phyloP scores from a whole-genome alignment of 2,888 invertebrate species.

The Quadroppia sp. region DNA sequence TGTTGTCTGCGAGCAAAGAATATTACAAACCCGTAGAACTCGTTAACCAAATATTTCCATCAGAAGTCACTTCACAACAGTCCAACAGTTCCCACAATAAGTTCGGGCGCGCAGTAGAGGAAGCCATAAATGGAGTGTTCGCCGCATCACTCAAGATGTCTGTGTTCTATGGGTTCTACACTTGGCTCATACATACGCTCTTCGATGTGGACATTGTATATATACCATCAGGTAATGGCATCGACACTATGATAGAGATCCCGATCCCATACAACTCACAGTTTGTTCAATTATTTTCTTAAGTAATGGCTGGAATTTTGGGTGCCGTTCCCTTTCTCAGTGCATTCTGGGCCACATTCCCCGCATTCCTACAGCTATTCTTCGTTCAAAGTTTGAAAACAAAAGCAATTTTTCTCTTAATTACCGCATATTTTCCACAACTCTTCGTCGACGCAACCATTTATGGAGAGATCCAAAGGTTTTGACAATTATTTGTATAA shows the following conservation, averaged over 20 bases:
- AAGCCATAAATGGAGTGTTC: slow-evolving; percentile 88
- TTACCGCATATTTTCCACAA: slow-evolving; percentile 82
- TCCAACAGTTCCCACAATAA: slow-evolving; percentile 32
- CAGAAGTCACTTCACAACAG: slow-evolving; percentile 35
- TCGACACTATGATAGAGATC: too few relatives aligned
- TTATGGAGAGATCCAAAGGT: slow-evolving; percentile 96
- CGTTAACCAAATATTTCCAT: slow-evolving; percentile 60
- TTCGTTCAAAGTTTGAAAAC: slow-evolving; percentile 73
- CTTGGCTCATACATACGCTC: slow-evolving; percentile 92
- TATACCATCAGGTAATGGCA: slow-evolving; percentile 73
- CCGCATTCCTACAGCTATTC: slow-evolving; percentile 92
- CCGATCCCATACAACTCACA: neutral
- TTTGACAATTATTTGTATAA: slow-evolving; percentile 51
- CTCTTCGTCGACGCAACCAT: slow-evolving; percentile 91
- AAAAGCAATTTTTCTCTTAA: slow-evolving; percentile 72
- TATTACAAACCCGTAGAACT: slow-evolving; percentile 90
- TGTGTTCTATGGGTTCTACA: slow-evolving; percentile 94
- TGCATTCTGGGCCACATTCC: slow-evolving; percentile 90
- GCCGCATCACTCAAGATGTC: slow-evolving; percentile 95
- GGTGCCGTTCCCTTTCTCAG: slow-evolving; percentile 95
- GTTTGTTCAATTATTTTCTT: slow-evolving; percentile 50
- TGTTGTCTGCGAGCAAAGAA: slow-evolving; percentile 76
- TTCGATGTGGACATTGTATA: slow-evolving; percentile 86
- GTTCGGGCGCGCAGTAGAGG: slow-evolving; percentile 76
- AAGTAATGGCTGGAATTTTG: slow-evolving; percentile 80